Percentiles rank a stretch among this genome's conserved stretches.
phyloP scores from a whole-genome alignment of 2,888 invertebrate species.

The Brachylomia viminalis region DNA sequence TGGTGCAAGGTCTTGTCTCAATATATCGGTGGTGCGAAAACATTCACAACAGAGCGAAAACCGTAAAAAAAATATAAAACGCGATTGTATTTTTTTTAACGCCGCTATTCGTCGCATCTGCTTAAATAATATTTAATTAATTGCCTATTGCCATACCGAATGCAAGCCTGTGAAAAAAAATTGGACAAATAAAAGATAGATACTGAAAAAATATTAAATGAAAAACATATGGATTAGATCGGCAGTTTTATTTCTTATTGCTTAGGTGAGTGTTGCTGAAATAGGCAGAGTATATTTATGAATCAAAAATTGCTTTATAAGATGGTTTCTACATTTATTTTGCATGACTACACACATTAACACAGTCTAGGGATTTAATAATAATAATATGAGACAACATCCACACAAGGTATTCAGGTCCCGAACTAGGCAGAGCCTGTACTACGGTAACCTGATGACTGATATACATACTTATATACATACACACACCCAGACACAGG shows the following conservation, averaged over 20 bases:
- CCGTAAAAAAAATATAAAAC: background rate
- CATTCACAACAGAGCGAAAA: background rate
- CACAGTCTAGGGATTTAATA: no score
- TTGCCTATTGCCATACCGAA: background rate
- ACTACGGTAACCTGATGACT: no score
- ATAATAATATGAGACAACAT: no score
- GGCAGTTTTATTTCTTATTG: accelerated
- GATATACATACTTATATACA: no score
- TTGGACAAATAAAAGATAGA: accelerated
- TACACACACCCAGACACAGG: no score
- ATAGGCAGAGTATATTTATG: background rate
- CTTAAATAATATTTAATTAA: background rate
- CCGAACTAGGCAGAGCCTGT: no score
- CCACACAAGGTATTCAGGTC: no score
- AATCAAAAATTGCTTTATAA: background rate
- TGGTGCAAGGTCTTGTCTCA: conserved; percentile 55
- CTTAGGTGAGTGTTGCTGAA: background rate
- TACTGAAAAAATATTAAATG: conserved; percentile 22
- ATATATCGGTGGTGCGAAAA: background rate
- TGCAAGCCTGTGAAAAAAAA: background rate
- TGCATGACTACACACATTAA: no score
- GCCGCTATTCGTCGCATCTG: background rate
- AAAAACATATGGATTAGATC: background rate
- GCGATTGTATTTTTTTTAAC: background rate
- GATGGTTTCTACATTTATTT: background rate